Base-by-base conservation (phyloP, 1,140 invertebrate genomes). In the Drosophila simulans region DNA sequence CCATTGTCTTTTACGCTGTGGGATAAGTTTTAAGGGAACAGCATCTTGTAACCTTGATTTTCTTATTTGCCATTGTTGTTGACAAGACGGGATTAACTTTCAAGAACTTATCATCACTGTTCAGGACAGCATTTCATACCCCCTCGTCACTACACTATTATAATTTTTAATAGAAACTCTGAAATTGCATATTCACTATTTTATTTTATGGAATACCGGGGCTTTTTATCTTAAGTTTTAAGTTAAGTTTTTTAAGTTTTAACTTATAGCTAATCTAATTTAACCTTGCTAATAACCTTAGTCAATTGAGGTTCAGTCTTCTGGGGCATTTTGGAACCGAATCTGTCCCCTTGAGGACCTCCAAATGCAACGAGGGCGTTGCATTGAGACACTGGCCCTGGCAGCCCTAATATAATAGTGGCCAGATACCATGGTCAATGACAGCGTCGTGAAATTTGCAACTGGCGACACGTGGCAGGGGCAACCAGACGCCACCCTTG, bases 391-490 rank as follows among this genome's bases (percentile, higher is more conserved):
- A 15, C 37, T 52, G 74, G 37, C 64, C 53, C 34, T 58, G 62
- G 43, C 39, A 34, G 13, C 4, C 25, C 15, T 31, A 54, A 25
- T 15, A 25, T 25, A 42, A 45, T 64, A 60, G 60, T 65, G 73
- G 55, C 59, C 54, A 80, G 89, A 80, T 89, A 80, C 74, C 80
- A 90, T 89, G 84, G 80, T 86, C 85, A 84, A 68, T 90, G 83
- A 74, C 72, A 84, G 77, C 54, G 68, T 53, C 64, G 53, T 65
- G 59, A 72, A 88, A 69, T 80, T 68, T 51, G 71, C 71, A 62
- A 66, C 46, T 37, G 27, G 42, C 68, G 48, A 51, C 58, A 34
- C 25, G 72, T 57, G 52, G 84, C 73, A 78, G 73, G 84, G 73
- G 84, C 68, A 69, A 43, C 84, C 84, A 89, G 84, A 89, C 84